Evolutionary conservation across 2,888 invertebrate species (phyloP).

Genomic region (Dryocosmus kuriphilus): DNA sequence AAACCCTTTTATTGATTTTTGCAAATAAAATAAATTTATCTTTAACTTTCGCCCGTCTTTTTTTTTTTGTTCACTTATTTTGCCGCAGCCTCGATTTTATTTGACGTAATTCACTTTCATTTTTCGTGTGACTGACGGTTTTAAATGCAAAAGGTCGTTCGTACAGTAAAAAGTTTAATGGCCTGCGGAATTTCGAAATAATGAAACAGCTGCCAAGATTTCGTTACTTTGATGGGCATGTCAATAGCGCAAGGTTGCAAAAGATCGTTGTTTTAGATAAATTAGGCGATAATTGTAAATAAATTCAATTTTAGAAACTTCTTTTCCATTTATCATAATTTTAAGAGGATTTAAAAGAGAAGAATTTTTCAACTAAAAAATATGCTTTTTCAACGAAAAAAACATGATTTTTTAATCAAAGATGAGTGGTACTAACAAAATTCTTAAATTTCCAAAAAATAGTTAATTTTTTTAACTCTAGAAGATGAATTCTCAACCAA

Average conservation of each 20-base stretch:
- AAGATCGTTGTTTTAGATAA: not conserved
- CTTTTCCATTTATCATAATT: too few relatives aligned
- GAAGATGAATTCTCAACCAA: too few relatives aligned
- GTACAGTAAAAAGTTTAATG: not conserved
- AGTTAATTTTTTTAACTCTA: too few relatives aligned
- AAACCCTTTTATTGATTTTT: not conserved
- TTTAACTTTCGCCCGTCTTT: too few relatives aligned
- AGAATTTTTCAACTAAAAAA: too few relatives aligned
- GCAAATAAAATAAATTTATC: not conserved
- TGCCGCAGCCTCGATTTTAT: not conserved
- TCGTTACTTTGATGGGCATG: slow-evolving; percentile 7
- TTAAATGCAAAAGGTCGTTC: slow-evolving; percentile 2
- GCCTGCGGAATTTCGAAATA: slow-evolving; percentile 16
- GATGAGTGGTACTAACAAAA: too few relatives aligned
- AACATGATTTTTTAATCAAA: too few relatives aligned
- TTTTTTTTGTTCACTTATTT: not conserved
- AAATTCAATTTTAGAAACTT: not conserved
- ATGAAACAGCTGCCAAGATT: slow-evolving; percentile 19
- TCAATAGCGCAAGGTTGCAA: slow-evolving; percentile 6
- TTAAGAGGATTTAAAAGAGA: too few relatives aligned
- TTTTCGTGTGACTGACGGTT: not conserved
- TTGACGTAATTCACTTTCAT: not conserved
- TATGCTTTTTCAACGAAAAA: too few relatives aligned
- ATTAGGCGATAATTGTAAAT: not conserved
- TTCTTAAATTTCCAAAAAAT: too few relatives aligned